These are phyloP conservation scores for Nannospalax galili DNA, from an alignment of 2,113 vertebrate species.

Conservation along the genomic window DNA sequence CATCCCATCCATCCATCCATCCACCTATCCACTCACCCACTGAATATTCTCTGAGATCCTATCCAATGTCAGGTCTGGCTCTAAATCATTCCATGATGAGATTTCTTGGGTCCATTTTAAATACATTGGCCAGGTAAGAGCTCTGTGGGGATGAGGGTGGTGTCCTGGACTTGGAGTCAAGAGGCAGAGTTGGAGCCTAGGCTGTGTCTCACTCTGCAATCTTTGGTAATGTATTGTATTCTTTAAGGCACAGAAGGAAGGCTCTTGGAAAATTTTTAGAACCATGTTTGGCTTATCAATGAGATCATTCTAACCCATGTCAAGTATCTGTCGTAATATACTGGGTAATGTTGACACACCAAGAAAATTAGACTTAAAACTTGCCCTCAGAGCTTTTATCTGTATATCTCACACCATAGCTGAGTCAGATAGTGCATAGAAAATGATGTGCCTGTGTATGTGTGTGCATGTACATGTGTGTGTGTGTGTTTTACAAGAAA, in stretches of 20 bases:
- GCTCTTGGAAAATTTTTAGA: background rate
- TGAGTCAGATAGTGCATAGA: background rate
- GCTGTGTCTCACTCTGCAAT: background rate
- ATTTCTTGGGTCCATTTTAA: background rate
- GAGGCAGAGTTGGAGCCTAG: background rate
- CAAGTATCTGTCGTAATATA: background rate
- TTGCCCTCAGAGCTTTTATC: background rate
- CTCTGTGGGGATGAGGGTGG: background rate
- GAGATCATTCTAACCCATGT: background rate
- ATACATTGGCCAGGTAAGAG: background rate
- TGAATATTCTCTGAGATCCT: background rate
- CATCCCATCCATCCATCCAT: no score
- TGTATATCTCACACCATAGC: background rate
- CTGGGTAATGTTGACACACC: background rate
- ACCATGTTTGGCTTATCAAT: background rate
- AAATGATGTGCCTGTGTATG: background rate
- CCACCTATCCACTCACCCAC: background rate
- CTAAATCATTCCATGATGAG: background rate
- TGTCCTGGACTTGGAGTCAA: background rate
- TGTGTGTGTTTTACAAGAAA: background rate
- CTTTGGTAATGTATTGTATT: background rate
- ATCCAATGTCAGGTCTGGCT: background rate
- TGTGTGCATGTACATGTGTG: background rate
- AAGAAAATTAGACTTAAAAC: background rate
- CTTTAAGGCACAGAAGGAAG: background rate